Base-by-base conservation (phyloP, 2,888 invertebrate species). In the Eudasyphora cyanicolor region DNA sequence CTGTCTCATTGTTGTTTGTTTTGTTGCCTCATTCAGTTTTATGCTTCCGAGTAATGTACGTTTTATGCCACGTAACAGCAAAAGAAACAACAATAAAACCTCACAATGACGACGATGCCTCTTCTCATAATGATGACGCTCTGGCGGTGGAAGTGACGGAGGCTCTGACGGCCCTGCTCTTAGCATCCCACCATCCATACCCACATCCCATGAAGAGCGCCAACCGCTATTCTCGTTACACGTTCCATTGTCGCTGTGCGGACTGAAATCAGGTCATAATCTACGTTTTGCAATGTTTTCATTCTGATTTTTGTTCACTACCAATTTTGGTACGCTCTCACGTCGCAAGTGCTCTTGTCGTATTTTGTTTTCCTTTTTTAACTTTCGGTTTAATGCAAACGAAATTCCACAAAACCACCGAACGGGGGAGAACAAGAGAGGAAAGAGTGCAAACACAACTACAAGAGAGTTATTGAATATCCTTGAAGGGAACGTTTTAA, bases 261-360 rank as follows among this genome's bases (percentile, higher is more conserved):
- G 64, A 76, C 49, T 62, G 62, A 82, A 82, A 82, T 82, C 76
- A 82, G 82, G 82, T 79, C 82, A 79, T 76, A 74, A 62, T 51
- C 76, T 79, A 79, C 73, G 62, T 82, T 76, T 74, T 51, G 49
- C 76, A 76, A 79, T 76, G 71, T 49, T 76, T 79, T 51, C 21
- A 21, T 51, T 51, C 51, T 51, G 51, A 51, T 51, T 51, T 45
- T 76, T 78, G 21, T 67, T 67, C 38, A 24, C 51, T 21, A 17
- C 32, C 24, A 32, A 35, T 76, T 60, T 49, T 17, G 2, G 2
- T 21, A 4, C 51, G 5, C 54, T 42, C 54, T 24, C 14, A 51
- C 45, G 24, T 24, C 24, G 42, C n/a, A 67, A 64, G n/a, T 67
- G 19, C 42, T 5, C 24, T 24, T 42, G n/a, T n/a, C 19, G 42